Evolutionary conservation across 2,888 invertebrate species (phyloP).

Genomic region (Noctua janthe): DNA sequence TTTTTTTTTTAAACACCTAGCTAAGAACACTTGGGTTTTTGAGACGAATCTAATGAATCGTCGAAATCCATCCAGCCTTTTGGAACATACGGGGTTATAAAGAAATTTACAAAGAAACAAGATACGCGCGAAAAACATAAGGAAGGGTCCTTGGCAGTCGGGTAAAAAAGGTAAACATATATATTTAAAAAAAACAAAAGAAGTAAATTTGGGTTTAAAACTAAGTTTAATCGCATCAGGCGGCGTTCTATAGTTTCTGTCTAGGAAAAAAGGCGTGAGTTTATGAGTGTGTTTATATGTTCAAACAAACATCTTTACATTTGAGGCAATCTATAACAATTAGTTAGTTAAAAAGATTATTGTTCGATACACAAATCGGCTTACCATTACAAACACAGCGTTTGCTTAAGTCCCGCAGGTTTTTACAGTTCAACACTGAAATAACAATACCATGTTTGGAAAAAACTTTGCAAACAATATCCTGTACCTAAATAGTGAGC

Average conservation of each 20-base stretch:
- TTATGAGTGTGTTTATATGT: neutral
- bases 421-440: conserved; percentile 20
- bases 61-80: too few relatives aligned
- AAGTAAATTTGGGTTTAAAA: neutral
- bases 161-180: neutral
- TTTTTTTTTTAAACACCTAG: too few relatives aligned
- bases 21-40: too few relatives aligned
- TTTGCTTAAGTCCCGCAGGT: neutral
- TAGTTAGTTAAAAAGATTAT: neutral
- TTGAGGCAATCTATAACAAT: neutral
- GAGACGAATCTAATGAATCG: too few relatives aligned
- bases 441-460: conserved; percentile 15
- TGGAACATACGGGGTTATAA: too few relatives aligned
- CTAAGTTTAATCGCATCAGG: neutral
- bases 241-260: neutral
- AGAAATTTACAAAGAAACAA: too few relatives aligned
- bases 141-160: too few relatives aligned
- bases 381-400: neutral
- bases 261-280: neutral
- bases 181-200: neutral
- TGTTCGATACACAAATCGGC: neutral
- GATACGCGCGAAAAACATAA: too few relatives aligned
- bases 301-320: neutral
- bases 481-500: conserved; percentile 45
- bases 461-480: conserved; percentile 65